Evolutionary conservation across 2,113 vertebrate genomes (phyloP), one percentile per base, ranked within the genome.

Genomic region (Brienomyrus brachyistius): DNA sequence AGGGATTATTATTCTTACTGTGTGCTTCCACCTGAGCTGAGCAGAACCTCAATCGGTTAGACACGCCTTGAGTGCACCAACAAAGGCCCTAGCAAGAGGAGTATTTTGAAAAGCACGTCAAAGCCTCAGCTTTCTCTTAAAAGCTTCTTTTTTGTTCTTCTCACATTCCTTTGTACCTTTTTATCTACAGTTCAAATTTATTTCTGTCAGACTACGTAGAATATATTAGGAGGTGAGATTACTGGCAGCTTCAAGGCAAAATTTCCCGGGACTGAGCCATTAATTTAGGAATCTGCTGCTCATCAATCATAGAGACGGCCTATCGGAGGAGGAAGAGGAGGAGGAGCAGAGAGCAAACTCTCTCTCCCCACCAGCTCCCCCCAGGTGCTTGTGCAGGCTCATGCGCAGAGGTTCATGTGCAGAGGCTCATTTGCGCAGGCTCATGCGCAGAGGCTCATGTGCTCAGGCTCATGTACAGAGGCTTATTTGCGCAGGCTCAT

Each of bases 151-250:
- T 52, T 86, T 86, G 23, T 52, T 52, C 50, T 15, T 54, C 27
- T 70, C 62, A 3, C 31, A 87, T 87, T 87, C 15, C n/a, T 87
- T 54, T 5, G 6, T 87, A 54, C 4, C 51, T 23, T 31, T 87
- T 87, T 56, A 87, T 87, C 85, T 86, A 52, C 85, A 54, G 85
- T 87, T 87, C n/a, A 87, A 27, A 87, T 87, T 87, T 87, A 87
- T 87, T 35, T 86, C 19, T 11, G 9, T 87, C 51, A 87, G 85
- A 31, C 31, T 54, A 48, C 51, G 31, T n/a, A 54, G 51, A 23
- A 54, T 27, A 8, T 40, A 40, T 31, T 51, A 87, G 85, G 48
- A 27, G 50, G 51, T 54, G 48, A n/a, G 50, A 27, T 54, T 87
- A 35, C n/a, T 40, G 51, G 27, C 51, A 35, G 48, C 48, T 87